Base-by-base conservation (phyloP, 2,888 invertebrate genomes). In the Heteromyza rotundicornis region DNA sequence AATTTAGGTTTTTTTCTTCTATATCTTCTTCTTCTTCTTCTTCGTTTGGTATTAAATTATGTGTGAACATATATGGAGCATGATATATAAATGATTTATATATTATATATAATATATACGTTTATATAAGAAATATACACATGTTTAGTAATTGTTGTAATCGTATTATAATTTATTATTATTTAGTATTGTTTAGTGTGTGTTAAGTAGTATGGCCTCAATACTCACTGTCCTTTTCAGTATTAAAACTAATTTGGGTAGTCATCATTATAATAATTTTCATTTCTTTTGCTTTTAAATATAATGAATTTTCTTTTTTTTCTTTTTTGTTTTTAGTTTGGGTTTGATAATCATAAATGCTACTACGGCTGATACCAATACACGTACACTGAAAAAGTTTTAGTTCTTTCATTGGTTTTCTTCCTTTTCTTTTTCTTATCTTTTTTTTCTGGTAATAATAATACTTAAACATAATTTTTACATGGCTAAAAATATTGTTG, bases 221-320 rank as follows among this genome's bases (percentile, higher is more conserved):
- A n/a, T n/a, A n/a, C n/a, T n/a, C n/a, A n/a, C n/a, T n/a, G n/a
- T n/a, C n/a, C n/a, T n/a, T n/a, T n/a, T n/a, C n/a, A n/a, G 14
- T 56, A 56, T 56, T 66, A 73, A 60, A 74, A 72, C 69, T 70
- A 69, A 74, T 65, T 56, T 22, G n/a, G n/a, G n/a, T n/a, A n/a
- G n/a, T n/a, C n/a, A n/a, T n/a, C n/a, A n/a, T n/a, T n/a, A n/a
- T n/a, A n/a, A n/a, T n/a, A n/a, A n/a, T n/a, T n/a, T n/a, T n/a
- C n/a, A n/a, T n/a, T n/a, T n/a, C n/a, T n/a, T n/a, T n/a, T n/a
- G n/a, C n/a, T n/a, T n/a, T n/a, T 68, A 51, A 59, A 62, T 49
- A 54, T 59, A 23, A 55, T 49, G 23, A 44, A n/a, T 52, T 50
- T 55, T 49, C 36, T 24, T 55, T 27, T 40, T 55, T 23, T 27